Base-by-base conservation (phyloP, 2,888 invertebrate species). In the Dermolepida albohirtum region DNA sequence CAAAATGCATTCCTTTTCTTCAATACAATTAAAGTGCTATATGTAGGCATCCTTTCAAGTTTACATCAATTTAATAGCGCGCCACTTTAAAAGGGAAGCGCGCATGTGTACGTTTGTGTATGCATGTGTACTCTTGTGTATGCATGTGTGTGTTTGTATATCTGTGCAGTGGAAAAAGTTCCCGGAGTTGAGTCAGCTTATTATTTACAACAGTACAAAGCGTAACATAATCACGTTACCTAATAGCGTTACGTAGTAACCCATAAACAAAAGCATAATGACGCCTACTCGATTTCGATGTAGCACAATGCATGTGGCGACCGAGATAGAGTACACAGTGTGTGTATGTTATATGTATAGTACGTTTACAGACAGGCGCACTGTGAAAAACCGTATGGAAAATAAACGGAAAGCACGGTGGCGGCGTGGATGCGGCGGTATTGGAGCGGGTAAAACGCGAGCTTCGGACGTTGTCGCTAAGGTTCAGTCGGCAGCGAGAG, bases 201-300 rank as follows among this genome's bases (percentile, higher is more conserved):
- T 62, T 62, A 62, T 49, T 62, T 62, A 64, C 51, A 64, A 50
- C 43, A 17, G 51, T 41, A 43, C 41, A 40, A 51, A 51, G 51
- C 64, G 41, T 64, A 41, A 64, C 41, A 51, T 64, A 64, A 64
- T 54, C 34, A 54, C 54, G 7, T 52, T 29, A 54, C 54, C 54
- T 47, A 62, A 47, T 47, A 59, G 29, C 12, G 51, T 52, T 43
- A 52, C 64, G 64, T 64, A 64, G 34, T 44, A 62, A 62, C 54
- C 43, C 16, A 66, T 55, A 55, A 54, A 66, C 66, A 66, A 66
- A 57, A 57, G 16, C 57, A 39, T 66, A 66, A 66, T 57, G 66
- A 57, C 66, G 59, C 57, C 50, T 57, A 59, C 66, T 40, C 66
- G 49, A 64, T 64, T 54, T 64, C 29, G 16, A 50, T 8, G 34